A percentile compares a stretch with the other conserved stretches of the same genome.
These are phyloP conservation scores for Muscidifurax raptorellus DNA, from an alignment of 1,140 invertebrate species.

Conservation along the genomic window DNA sequence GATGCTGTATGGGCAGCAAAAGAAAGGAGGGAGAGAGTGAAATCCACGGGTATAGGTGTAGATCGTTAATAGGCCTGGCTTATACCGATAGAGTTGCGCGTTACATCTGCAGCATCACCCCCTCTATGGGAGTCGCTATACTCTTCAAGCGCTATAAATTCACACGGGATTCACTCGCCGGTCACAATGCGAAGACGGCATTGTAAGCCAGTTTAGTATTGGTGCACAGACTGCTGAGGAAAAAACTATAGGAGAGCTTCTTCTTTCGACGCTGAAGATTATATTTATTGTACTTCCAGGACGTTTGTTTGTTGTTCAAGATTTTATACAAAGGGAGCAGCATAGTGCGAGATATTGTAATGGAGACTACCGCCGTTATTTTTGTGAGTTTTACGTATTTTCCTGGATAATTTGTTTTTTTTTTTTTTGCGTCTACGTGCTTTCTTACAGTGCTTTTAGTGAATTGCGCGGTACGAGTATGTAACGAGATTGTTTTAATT, in stretches of 20 bases:
- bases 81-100: background rate
- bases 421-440: background rate
- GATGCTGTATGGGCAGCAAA: background rate
- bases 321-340: background rate
- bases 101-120: slow-evolving; percentile 18
- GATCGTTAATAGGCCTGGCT: slow-evolving; percentile 1
- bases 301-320: too few relatives aligned
- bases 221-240: background rate
- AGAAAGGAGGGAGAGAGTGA: background rate
- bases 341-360: background rate
- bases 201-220: slow-evolving; percentile 34
- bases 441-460: too few relatives aligned
- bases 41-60: background rate
- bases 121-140: background rate
- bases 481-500: too few relatives aligned
- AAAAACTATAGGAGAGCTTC: background rate
- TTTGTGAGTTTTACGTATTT: slow-evolving; percentile 5
- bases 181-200: slow-evolving; percentile 42
- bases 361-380: background rate
- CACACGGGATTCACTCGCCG: slow-evolving; percentile 10
- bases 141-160: slow-evolving; percentile 38
- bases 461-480: too few relatives aligned
- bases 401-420: background rate
- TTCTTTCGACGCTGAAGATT: too few relatives aligned
- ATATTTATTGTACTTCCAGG: too few relatives aligned